Percentiles rank a stretch among this genome's conserved stretches.
Evolutionary conservation across 2,797 vertebrate genomes (phyloP).

Genomic region (Clarias fuscus): DNA sequence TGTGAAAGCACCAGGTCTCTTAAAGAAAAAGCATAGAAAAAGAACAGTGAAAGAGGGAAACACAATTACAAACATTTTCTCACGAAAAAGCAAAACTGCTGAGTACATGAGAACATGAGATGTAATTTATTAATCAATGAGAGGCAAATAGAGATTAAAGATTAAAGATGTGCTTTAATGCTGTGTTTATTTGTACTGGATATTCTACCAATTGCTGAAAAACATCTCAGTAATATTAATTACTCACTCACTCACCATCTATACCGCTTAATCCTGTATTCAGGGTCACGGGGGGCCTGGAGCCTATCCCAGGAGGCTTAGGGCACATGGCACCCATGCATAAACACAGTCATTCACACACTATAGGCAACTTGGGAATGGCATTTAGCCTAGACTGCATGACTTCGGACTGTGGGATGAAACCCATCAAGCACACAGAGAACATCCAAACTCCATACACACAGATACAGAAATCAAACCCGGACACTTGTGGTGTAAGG

Average conservation of each 20-base stretch:
- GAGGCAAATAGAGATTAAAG: neutral
- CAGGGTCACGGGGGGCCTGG: too few relatives aligned
- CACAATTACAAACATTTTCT: neutral
- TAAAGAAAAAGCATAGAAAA: neutral
- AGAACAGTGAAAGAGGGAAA: constrained; percentile 15
- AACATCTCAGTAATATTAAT: neutral
- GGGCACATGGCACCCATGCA: too few relatives aligned
- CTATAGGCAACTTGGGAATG: too few relatives aligned
- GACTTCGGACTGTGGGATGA: too few relatives aligned
- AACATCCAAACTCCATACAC: too few relatives aligned
- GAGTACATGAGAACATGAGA: neutral
- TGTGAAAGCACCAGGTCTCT: neutral
- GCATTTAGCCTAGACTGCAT: too few relatives aligned
- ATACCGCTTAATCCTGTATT: too few relatives aligned
- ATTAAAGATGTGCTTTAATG: neutral
- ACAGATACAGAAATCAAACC: too few relatives aligned
- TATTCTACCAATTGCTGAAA: neutral
- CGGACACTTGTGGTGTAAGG: too few relatives aligned
- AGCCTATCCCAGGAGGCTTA: too few relatives aligned
- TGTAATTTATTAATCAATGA: constrained; percentile 9
- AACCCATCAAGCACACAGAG: too few relatives aligned
- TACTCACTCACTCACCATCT: neutral
- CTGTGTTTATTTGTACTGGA: neutral
- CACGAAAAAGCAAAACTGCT: neutral
- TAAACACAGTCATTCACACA: too few relatives aligned